Evolutionary conservation across 1,140 invertebrate genomes (phyloP).

Genomic region (Drosophila insularis): DNA sequence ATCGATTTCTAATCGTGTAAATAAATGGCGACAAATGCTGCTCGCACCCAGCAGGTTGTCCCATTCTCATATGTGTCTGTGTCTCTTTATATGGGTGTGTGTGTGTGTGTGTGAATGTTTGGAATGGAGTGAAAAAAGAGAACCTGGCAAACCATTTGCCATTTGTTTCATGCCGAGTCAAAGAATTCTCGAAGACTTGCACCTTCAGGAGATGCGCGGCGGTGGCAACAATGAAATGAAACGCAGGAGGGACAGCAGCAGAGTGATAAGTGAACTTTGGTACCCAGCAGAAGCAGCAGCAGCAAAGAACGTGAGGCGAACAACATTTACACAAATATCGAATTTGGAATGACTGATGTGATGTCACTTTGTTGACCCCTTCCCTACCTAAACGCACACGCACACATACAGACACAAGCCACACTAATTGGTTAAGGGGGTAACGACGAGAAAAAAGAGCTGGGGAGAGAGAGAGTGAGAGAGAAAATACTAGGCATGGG

Average conservation of each 20-base stretch:
- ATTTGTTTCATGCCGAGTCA: conserved; percentile 44
- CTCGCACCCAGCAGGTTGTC: conserved; percentile 19
- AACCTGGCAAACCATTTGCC: conserved; percentile 6
- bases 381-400: background rate
- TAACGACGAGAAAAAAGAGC: background rate
- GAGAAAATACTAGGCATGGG: background rate
- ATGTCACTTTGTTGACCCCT: conserved; percentile 45
- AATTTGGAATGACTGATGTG: conserved; percentile 56
- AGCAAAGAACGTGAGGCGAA: too few relatives aligned
- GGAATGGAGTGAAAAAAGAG: conserved; percentile 38
- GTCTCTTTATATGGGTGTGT: background rate
- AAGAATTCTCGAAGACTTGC: conserved; percentile 44
- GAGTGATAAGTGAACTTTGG: conserved; percentile 16
- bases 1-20: conserved; percentile 80
- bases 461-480: background rate
- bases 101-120: conserved; percentile 9
- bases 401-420: background rate
- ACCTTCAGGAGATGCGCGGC: conserved; percentile 58
- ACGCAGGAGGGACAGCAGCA: background rate
- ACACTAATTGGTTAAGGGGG: conserved; percentile 41
- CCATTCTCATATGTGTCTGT: conserved; percentile 21
- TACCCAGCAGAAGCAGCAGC: conserved; percentile 31
- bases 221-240: conserved; percentile 41
- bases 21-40: conserved; percentile 79
- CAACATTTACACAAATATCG: conserved; percentile 42